phyloP scores from a whole-genome alignment of 1,140 invertebrate species.

The Pogonus chalceus region DNA sequence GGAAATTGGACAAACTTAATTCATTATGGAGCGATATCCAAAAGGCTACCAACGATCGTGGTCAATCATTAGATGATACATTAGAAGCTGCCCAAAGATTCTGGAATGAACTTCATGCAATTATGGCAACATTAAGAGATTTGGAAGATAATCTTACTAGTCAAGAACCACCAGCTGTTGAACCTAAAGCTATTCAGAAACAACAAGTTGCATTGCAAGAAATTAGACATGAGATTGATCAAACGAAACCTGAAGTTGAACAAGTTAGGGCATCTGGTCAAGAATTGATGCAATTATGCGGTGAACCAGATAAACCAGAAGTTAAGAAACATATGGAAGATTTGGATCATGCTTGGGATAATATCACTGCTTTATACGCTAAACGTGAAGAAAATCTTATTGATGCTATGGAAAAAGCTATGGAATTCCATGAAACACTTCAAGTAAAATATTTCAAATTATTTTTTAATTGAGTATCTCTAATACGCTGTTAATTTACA shows the following conservation, averaged over 20 bases:
- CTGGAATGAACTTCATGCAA: constrained; percentile 86
- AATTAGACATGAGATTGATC: constrained; percentile 87
- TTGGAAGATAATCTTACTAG: constrained; percentile 76
- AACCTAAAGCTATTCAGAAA: constrained; percentile 82
- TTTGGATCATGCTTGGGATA: constrained; percentile 86
- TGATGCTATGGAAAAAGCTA: constrained; percentile 94
- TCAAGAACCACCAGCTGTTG: constrained; percentile 87
- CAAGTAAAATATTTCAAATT: constrained; percentile 43
- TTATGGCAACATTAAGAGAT: constrained; percentile 81
- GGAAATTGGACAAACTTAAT: constrained; percentile 86
- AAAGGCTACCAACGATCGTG: constrained; percentile 69
- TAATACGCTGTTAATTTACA: constrained; percentile 35
- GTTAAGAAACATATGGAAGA: constrained; percentile 97
- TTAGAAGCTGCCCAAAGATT: constrained; percentile 83
- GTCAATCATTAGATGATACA: constrained; percentile 76
- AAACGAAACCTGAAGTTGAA: constrained; percentile 87
- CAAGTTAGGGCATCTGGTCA: constrained; percentile 83
- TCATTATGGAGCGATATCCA: constrained; percentile 90
- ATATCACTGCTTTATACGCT: constrained; percentile 85
- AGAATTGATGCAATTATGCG: constrained; percentile 84
- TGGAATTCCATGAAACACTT: constrained; percentile 96
- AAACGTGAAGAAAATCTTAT: constrained; percentile 89
- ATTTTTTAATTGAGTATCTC: constrained; percentile 1
- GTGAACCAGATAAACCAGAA: constrained; percentile 93
- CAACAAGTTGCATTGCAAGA: constrained; percentile 92